These are phyloP conservation scores for Drosophila demipolita DNA, from an alignment of 2,888 invertebrate genomes.

Conservation along the genomic window DNA sequence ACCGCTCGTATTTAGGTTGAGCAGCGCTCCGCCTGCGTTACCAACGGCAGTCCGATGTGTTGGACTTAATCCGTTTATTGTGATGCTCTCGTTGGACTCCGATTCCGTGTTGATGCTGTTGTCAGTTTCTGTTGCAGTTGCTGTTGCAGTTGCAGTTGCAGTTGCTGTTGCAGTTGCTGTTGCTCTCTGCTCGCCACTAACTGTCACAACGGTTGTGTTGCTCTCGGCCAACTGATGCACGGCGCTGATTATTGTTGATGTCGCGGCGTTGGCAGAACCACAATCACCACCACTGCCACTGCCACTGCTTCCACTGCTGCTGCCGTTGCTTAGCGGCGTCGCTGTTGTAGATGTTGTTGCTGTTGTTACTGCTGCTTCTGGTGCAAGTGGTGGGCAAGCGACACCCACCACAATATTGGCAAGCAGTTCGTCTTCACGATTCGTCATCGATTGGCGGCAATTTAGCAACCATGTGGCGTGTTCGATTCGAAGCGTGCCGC, in stretches of 20 bases:
- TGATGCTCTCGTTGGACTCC: conserved; percentile 82
- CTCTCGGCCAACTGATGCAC: conserved; percentile 69
- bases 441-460: conserved; percentile 94
- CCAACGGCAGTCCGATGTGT: conserved; percentile 45
- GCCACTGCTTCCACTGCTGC: conserved; percentile 43
- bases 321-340: conserved; percentile 39
- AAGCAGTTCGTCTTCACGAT: conserved; percentile 87
- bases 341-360: conserved; percentile 12
- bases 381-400: conserved; percentile 24
- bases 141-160: conserved; percentile 79
- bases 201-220: conserved; percentile 62
- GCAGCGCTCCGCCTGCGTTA: conserved; percentile 12
- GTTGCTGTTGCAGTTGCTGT: too few species aligned
- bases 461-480: conserved; percentile 94
- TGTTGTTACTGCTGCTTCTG: conserved; percentile 23
- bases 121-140: conserved; percentile 77
- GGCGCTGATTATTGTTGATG: conserved; percentile 75
- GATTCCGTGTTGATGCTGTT: conserved; percentile 11
- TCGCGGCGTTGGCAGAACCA: conserved; percentile 67
- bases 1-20: conserved; percentile 67
- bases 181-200: conserved; percentile 37
- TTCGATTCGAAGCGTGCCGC: conserved; percentile 94
- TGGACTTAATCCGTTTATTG: conserved; percentile 76
- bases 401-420: conserved; percentile 83
- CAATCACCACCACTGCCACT: conserved; percentile 33